Evolutionary conservation across 2,797 vertebrate species (phyloP).

Genomic region (Nyctalus aviator): DNA sequence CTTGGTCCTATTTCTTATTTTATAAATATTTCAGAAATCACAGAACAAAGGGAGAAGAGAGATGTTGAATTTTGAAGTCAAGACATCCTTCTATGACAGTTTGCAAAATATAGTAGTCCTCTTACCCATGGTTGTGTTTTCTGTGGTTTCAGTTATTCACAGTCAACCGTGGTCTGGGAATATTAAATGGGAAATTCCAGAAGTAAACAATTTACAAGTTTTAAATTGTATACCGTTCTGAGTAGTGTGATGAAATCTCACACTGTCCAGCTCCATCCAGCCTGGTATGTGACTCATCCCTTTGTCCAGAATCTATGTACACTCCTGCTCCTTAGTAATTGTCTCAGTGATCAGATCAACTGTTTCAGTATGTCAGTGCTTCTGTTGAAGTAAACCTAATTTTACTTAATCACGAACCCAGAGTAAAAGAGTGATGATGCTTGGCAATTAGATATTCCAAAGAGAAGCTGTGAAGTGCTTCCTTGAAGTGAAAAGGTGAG

Average conservation of each 20-base stretch:
- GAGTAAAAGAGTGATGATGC: background rate
- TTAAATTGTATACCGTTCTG: background rate
- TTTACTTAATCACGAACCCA: background rate
- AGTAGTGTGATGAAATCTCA: background rate
- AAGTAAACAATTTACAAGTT: background rate
- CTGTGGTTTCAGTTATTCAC: background rate
- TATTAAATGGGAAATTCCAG: background rate
- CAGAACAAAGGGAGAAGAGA: conserved; percentile 14
- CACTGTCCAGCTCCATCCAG: background rate
- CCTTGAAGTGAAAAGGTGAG: background rate
- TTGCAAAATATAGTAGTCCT: background rate
- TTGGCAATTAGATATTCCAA: background rate
- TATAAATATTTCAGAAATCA: conserved; percentile 52
- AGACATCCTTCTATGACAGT: background rate
- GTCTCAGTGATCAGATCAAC: background rate
- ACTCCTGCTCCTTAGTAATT: background rate
- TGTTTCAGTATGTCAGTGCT: background rate
- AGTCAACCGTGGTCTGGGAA: background rate
- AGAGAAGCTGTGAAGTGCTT: background rate
- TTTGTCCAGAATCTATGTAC: background rate
- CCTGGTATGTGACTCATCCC: background rate
- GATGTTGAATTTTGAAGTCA: conserved; percentile 17
- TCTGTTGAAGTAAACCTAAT: background rate
- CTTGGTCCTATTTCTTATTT: background rate
- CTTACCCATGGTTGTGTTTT: background rate